A percentile compares a stretch with the other conserved stretches of the same genome.
phyloP scores from a whole-genome alignment of 2,888 invertebrate genomes.

The Monopis laevigella region DNA sequence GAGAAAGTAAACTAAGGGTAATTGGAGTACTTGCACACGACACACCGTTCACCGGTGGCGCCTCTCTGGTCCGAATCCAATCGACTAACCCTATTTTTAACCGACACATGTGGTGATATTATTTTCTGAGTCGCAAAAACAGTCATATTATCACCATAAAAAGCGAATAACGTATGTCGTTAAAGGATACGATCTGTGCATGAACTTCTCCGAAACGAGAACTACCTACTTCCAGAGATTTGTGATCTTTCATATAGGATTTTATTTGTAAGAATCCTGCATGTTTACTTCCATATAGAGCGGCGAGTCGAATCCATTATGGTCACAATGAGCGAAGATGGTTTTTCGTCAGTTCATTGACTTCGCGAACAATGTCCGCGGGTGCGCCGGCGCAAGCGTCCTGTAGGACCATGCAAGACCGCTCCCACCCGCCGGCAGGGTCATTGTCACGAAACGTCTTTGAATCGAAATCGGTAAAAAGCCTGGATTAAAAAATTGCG shows the following conservation, averaged over 20 bases:
- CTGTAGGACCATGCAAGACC: conserved; percentile 28
- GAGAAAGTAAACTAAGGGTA: conserved; percentile 26
- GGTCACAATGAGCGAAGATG: conserved; percentile 57
- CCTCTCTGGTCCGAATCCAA: background rate
- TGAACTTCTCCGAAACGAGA: background rate
- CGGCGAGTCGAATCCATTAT: conserved; percentile 56
- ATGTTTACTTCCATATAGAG: conserved; percentile 54
- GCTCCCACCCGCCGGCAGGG: conserved; percentile 24
- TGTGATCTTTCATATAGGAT: conserved; percentile 31
- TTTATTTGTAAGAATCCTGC: conserved; percentile 43
- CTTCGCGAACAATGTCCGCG: conserved; percentile 31
- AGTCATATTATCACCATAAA: conserved; percentile 4
- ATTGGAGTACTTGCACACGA: conserved; percentile 23
- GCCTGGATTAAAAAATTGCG: background rate
- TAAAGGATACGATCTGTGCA: conserved; percentile 1
- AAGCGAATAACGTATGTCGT: conserved; percentile 1
- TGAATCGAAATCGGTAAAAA: too few relatives aligned
- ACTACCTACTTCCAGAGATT: conserved; percentile 25
- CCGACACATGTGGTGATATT: conserved; percentile 1
- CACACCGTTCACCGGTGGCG: too few relatives aligned
- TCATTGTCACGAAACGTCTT: too few relatives aligned
- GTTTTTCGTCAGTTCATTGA: conserved; percentile 64
- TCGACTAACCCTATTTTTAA: conserved; percentile 1
- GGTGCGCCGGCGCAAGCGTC: conserved; percentile 31
- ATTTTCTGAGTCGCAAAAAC: background rate